These are phyloP conservation scores for Tretioscincus oriximinensis DNA, from an alignment of 2,113 vertebrate genomes.

Conservation along the genomic window DNA sequence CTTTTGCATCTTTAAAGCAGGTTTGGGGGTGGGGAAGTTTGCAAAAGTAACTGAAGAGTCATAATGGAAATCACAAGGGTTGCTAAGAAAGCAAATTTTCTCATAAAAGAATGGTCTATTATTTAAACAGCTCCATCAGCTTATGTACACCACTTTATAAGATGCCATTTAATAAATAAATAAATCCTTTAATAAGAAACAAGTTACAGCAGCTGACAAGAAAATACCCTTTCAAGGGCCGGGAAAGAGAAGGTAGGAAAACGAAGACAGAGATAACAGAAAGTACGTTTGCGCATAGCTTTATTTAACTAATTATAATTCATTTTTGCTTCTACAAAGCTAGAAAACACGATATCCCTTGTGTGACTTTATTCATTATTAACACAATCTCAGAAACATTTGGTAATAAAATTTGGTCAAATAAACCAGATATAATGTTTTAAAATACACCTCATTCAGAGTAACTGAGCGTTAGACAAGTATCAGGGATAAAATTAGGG, in stretches of 20 bases:
- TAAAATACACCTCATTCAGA: no score
- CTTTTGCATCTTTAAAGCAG: background rate
- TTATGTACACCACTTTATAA: background rate
- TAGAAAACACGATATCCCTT: no score
- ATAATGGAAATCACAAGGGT: background rate
- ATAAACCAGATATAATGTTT: no score
- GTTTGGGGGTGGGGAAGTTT: background rate
- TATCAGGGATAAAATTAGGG: no score
- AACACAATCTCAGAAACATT: no score
- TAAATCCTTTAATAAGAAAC: background rate
- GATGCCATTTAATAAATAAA: background rate
- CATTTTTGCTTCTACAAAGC: no score
- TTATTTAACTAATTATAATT: no score
- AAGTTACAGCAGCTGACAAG: background rate
- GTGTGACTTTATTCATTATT: no score
- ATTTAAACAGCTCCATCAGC: background rate
- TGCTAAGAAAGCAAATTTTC: background rate
- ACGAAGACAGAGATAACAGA: background rate
- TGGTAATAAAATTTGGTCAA: no score
- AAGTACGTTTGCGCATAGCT: background rate
- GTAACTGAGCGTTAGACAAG: no score
- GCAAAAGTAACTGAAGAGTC: background rate
- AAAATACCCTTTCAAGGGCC: background rate
- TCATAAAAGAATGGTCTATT: background rate
- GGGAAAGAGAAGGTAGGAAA: background rate